Evolutionary conservation across 2,888 invertebrate genomes (phyloP), one percentile per base, ranked within the genome.

Genomic region (Melanotus villosus): DNA sequence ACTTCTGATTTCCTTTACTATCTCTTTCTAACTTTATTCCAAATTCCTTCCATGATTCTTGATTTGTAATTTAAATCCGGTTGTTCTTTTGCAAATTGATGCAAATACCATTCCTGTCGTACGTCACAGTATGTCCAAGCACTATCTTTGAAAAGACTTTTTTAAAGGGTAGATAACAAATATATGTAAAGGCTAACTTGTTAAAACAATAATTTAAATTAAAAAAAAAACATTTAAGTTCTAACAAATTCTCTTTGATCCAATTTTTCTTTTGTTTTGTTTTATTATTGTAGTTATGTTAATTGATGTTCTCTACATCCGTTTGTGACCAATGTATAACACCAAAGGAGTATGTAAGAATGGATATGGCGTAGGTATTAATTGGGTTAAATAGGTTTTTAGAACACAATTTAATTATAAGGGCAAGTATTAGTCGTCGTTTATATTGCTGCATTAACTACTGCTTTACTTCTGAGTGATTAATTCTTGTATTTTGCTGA

Each of bases 41-140:
- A n/a, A n/a, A n/a, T n/a, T n/a, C n/a, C n/a, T n/a, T n/a, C n/a
- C n/a, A n/a, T n/a, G n/a, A n/a, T n/a, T n/a, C n/a, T n/a, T n/a
- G n/a, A n/a, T 43, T 91, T 87, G 76, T 88, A 92, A 84, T 97
- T 96, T 1, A 97, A 86, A 83, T 97, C 96, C 0, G 96, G 95
- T 78, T 96, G 93, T 26, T 89, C 85, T 14, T 80, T 76, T 2
- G 90, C 86, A 79, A 94, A 96, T 77, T 93, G 93, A 82, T 97
- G 96, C 0, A 93, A 87, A 82, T 95, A 97, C 80, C 87, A 95
- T 80, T 93, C 73, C 16, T 72, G 43, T 9, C 75, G 65, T 36
- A 50, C 65, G 0, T 59, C 18, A 43, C 70, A 72, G 32, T 73
- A 75, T 41, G 63, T 45, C 83, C 83, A 83, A 4, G 82, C 79